Base-by-base conservation (phyloP, 2,113 vertebrate genomes). In the Arvicanthis niloticus region DNA sequence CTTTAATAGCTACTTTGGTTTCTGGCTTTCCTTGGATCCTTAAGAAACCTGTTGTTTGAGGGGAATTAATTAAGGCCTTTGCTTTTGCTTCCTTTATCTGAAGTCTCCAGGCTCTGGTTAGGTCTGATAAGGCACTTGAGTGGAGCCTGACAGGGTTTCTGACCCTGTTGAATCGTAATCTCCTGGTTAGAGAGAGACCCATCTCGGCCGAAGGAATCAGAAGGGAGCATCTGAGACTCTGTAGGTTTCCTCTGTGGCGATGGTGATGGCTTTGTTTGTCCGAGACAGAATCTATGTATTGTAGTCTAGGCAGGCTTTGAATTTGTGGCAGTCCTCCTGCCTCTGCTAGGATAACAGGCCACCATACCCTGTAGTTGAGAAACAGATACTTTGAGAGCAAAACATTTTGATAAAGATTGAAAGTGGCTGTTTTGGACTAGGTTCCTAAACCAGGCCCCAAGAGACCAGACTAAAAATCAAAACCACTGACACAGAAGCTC, bases 31-130 rank as follows among this genome's bases (percentile, higher is more conserved):
- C 91, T 72, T 56, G 51, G 53, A 53, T 58, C 81, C 48, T 56
- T 42, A 60, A 93, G 82, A 85, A 85, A 82, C 77, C n/a, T 34
- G 65, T 67, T 77, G 70, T 91, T 93, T 73, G 85, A 93, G 42
- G 48, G 81, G 22, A 97, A 78, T 92, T 75, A 86, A 60, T 45
- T 48, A 75, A 89, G 91, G 21, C 29, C 53, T 80, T 88, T 62
- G 48, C 65, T 77, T 93, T 87, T 70, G 51, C 88, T 88, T 40
- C 75, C 56, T 80, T 86, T 45, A 67, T 58, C 73, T 90, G 77
- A 88, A 48, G 53, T 60, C 70, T 89, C 29, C 70, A 48, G 81
- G 65, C 45, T 10, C 21, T 73, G 81, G 40, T 8, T n/a, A n/a
- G 40, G 75, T 90, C 60, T 70, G 26, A 78, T 9, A 86, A 85